These are phyloP conservation scores for Allophyes oxyacanthae DNA, from an alignment of 2,888 invertebrate genomes.

Conservation along the genomic window DNA sequence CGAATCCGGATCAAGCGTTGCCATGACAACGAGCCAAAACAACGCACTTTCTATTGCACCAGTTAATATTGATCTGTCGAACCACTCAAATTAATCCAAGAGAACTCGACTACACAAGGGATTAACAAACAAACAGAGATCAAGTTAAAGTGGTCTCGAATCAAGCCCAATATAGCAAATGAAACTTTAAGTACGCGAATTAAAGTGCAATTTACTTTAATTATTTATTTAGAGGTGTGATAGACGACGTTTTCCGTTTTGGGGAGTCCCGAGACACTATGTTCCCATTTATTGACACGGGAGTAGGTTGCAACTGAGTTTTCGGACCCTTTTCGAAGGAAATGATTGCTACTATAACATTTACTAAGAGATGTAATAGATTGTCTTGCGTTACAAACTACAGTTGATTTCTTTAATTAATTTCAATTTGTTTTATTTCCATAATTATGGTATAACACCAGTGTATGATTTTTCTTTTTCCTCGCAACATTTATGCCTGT, in stretches of 20 bases:
- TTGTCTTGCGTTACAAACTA: constrained; percentile 20
- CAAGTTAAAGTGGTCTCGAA: constrained; percentile 63
- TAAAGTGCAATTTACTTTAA: constrained; percentile 78
- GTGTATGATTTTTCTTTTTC: too few species aligned
- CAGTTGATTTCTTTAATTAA: constrained; percentile 1
- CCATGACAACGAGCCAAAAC: constrained; percentile 83
- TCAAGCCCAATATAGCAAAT: constrained; percentile 69
- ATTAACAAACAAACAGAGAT: constrained; percentile 60
- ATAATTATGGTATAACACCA: too few species aligned
- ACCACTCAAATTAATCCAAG: constrained; percentile 48
- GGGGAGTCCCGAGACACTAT: constrained; percentile 34
- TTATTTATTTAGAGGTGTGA: constrained; percentile 55
- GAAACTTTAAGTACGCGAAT: constrained; percentile 71
- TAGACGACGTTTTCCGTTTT: constrained; percentile 46
- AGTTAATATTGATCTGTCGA: constrained; percentile 68
- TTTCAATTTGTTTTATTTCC: background rate
- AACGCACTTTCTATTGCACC: constrained; percentile 68
- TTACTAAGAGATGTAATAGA: constrained; percentile 30
- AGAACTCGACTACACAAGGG: constrained; percentile 39
- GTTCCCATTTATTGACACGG: constrained; percentile 39
- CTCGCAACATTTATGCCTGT: too few species aligned
- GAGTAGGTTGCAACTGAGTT: constrained; percentile 33
- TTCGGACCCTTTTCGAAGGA: constrained; percentile 30
- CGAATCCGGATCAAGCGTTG: constrained; percentile 78
- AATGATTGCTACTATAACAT: constrained; percentile 37